Evolutionary conservation across 2,888 invertebrate genomes (phyloP).

Genomic region (Malachius bipustulatus): DNA sequence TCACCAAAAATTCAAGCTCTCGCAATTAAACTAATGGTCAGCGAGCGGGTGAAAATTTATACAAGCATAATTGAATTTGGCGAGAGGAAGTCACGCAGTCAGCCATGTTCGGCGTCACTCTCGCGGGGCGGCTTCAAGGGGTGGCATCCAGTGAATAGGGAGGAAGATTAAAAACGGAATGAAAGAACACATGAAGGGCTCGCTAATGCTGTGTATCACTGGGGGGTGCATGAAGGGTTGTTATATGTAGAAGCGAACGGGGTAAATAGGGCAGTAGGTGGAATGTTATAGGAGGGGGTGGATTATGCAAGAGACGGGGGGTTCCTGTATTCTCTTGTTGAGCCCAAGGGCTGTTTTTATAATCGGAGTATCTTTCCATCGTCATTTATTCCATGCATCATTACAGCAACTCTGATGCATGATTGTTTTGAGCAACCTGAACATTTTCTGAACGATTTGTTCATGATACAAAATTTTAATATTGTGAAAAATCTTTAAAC

Average conservation of each 20-base stretch:
- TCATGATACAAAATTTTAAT: too few species aligned
- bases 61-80: slow-evolving; percentile 17
- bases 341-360: too few species aligned
- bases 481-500: too few species aligned
- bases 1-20: slow-evolving; percentile 1
- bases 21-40: slow-evolving; percentile 7
- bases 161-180: slow-evolving; percentile 4
- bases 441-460: too few species aligned
- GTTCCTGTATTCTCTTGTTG: too few species aligned
- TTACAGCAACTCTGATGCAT: too few species aligned
- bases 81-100: slow-evolving; percentile 16
- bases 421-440: too few species aligned
- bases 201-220: not conserved
- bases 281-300: slow-evolving; percentile 15
- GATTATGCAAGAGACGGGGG: too few species aligned
- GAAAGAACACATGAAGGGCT: slow-evolving; percentile 4
- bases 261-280: slow-evolving; percentile 27
- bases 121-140: not conserved
- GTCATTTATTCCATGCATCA: too few species aligned
- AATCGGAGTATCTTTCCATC: too few species aligned
- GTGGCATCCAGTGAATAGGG: not conserved
- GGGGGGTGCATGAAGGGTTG: slow-evolving; percentile 20
- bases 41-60: slow-evolving; percentile 12
- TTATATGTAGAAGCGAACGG: slow-evolving; percentile 21
- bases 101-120: slow-evolving; percentile 1